Base-by-base conservation (phyloP, 2,888 invertebrate genomes). In the Carcina quercana region DNA sequence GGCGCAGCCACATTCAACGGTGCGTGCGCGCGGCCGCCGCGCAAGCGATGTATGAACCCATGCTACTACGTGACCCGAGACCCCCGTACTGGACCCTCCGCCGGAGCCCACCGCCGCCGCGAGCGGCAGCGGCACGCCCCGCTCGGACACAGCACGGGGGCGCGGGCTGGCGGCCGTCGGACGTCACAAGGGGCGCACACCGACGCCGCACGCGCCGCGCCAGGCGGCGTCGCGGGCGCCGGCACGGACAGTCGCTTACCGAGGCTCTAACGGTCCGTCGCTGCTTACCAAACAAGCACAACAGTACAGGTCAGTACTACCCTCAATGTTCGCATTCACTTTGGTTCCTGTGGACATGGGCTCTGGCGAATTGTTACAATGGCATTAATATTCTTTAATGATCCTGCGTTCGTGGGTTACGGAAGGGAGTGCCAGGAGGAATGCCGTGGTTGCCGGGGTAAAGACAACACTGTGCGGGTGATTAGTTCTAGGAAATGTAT, bases 211-310 rank as follows among this genome's bases (percentile, higher is more conserved):
- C 71, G 59, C 72, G 65, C 71, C 69, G 67, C 56, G 57, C 46
- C 42, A 53, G 63, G 62, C 59, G 61, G 67, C 57, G 12, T 48
- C 24, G 24, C 65, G 71, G 61, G 70, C 60, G 63, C 70, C 60
- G 67, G 60, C 62, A 67, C 73, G 63, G 55, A 58, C 58, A 60
- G 60, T 70, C 71, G 78, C 82, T 83, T 83, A 83, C 82, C 82
- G 76, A 78, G 75, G 70, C 62, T 72, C 80, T 83, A 80, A 70
- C 80, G 80, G 75, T 79, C 82, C 82, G 80, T 78, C 64, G 82
- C 82, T 79, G 82, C 82, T 79, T 82, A 79, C 79, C 82, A 79
- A 79, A 80, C 78, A 82, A 83, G 80, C 78, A 78, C 68, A 80
- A 80, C 73, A 71, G 78, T 74, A 74, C 78, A 74, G 59, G 71